phyloP scores from a whole-genome alignment of 2,797 vertebrate genomes.

The Steatocranus sp. region DNA sequence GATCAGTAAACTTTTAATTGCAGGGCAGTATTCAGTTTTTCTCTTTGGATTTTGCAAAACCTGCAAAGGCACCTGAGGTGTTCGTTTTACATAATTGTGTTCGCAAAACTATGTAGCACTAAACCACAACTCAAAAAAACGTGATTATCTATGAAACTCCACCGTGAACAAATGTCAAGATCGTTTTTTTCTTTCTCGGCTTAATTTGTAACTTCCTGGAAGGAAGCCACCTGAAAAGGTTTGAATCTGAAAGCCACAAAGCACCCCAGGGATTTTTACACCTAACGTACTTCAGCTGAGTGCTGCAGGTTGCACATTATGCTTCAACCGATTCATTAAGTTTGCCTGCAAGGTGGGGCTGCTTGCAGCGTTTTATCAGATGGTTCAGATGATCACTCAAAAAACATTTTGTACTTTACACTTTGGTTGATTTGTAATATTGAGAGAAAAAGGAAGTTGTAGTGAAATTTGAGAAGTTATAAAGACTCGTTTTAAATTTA shows the following conservation, averaged over 20 bases:
- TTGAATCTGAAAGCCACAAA: not conserved
- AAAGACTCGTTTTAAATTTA: not conserved
- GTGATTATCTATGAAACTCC: not conserved
- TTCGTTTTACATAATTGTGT: not conserved
- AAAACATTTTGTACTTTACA: not conserved
- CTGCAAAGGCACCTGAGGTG: not conserved
- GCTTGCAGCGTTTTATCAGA: not conserved
- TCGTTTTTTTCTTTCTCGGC: not conserved
- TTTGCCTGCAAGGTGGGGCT: not conserved
- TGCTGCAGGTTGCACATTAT: not conserved
- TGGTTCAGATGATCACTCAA: not conserved
- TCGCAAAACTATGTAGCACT: not conserved
- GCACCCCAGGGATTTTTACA: not conserved
- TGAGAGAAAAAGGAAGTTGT: not conserved
- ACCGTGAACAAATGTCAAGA: not conserved
- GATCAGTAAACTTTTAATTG: not conserved
- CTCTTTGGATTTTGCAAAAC: not conserved
- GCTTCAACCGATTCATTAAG: not conserved
- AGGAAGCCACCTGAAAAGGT: slow-evolving; percentile 15
- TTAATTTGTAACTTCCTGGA: not conserved
- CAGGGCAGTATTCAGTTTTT: not conserved
- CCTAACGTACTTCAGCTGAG: not conserved
- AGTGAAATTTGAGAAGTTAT: not conserved
- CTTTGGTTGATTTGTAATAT: not conserved
- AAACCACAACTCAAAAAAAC: not conserved